These are phyloP conservation scores for Phortica variegata DNA, from an alignment of 1,140 invertebrate species.

Conservation along the genomic window DNA sequence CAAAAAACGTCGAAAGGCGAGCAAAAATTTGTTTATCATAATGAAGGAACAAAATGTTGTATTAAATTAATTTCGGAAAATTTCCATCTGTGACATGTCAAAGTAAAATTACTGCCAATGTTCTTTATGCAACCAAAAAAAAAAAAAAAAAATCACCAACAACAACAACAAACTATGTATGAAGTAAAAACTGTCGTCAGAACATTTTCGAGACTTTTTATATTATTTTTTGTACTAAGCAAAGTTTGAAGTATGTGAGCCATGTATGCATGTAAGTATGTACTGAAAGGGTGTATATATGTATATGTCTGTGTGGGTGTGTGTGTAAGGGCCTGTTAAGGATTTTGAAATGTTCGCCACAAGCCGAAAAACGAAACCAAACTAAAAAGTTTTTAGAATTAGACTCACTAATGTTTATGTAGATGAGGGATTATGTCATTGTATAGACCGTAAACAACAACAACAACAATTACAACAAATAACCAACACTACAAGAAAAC, in stretches of 20 bases:
- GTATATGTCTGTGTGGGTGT: slow-evolving; percentile 3
- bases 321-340: too few relatives aligned
- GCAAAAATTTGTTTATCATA: too few relatives aligned
- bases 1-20: too few relatives aligned
- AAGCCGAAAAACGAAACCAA: slow-evolving; percentile 52
- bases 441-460: slow-evolving; percentile 18
- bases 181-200: too few relatives aligned
- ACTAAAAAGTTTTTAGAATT: slow-evolving; percentile 55
- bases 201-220: too few relatives aligned
- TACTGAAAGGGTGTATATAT: slow-evolving; percentile 14
- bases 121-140: too few relatives aligned
- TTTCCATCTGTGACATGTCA: slow-evolving; percentile 48
- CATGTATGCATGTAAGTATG: not conserved
- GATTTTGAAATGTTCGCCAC: too few relatives aligned
- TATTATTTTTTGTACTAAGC: too few relatives aligned
- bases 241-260: too few relatives aligned
- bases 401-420: slow-evolving; percentile 51
- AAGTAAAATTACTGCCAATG: slow-evolving; percentile 8
- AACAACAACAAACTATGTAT: too few relatives aligned
- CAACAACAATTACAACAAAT: slow-evolving; percentile 11
- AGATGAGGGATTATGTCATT: slow-evolving; percentile 55
- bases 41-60: too few relatives aligned
- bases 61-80: slow-evolving; percentile 52
- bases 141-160: too few relatives aligned
- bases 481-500: slow-evolving; percentile 1